Evolutionary conservation across 1,140 invertebrate genomes (phyloP).

Genomic region (Adelges cooleyi): DNA sequence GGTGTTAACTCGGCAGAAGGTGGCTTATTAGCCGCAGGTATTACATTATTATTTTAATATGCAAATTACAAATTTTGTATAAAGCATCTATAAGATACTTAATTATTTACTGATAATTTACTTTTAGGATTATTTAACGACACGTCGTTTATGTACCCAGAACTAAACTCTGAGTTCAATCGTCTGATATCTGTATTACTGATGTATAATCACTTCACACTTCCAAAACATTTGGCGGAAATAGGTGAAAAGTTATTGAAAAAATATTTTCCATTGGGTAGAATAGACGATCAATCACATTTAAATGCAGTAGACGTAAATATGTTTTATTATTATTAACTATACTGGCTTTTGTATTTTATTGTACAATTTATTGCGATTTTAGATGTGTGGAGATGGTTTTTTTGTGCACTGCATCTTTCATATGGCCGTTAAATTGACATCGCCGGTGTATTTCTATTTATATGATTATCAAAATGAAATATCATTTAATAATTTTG

Average conservation of each 20-base stretch:
- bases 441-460: neutral
- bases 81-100: too few relatives aligned
- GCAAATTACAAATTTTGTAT: neutral
- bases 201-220: neutral
- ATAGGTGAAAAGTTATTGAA: neutral
- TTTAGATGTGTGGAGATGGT: neutral
- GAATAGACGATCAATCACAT: neutral
- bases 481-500: neutral
- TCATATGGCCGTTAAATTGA: neutral
- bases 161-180: neutral
- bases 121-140: neutral
- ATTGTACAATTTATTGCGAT: too few relatives aligned
- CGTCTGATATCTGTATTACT: neutral
- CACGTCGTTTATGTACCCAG: neutral
- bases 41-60: neutral
- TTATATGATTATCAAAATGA: neutral
- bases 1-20: conserved; percentile 23
- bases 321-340: too few relatives aligned
- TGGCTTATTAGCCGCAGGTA: neutral
- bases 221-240: neutral
- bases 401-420: neutral
- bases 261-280: neutral
- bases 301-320: neutral
- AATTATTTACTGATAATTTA: neutral
- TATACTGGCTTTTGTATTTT: too few relatives aligned